These are phyloP conservation scores for Gorsachius goisagi DNA, from an alignment of 2,113 vertebrate species.

Conservation along the genomic window DNA sequence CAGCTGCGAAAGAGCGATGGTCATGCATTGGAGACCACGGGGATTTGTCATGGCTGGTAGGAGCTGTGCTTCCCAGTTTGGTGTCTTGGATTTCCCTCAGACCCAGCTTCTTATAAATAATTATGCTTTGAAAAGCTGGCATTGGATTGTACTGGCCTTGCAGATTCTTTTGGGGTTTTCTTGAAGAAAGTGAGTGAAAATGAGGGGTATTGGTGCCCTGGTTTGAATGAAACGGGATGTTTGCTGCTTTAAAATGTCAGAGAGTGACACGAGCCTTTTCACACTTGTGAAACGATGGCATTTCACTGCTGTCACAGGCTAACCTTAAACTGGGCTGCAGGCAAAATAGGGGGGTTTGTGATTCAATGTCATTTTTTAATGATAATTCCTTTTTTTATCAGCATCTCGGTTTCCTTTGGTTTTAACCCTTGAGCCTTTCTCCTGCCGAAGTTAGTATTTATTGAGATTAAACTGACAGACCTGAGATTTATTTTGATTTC, in stretches of 20 bases:
- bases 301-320: neutral
- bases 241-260: neutral
- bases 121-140: neutral
- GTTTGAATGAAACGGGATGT: rapidly evolving
- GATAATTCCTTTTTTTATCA: neutral
- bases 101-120: neutral
- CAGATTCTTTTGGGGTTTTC: neutral
- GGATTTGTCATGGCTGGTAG: neutral
- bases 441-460: neutral
- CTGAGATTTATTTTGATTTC: neutral
- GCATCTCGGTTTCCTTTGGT: neutral
- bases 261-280: neutral
- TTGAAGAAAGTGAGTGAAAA: neutral
- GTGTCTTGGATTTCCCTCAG: neutral
- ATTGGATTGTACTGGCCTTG: neutral
- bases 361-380: neutral
- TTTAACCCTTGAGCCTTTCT: neutral
- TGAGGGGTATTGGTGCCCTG: neutral
- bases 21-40: neutral
- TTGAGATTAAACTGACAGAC: neutral
- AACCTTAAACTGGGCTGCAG: neutral
- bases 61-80: neutral
- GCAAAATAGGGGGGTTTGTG: neutral
- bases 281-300: rapidly evolving
- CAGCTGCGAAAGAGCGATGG: neutral